These are phyloP conservation scores for Oreochromis tanganicae DNA, from an alignment of 2,113 vertebrate genomes.

Conservation along the genomic window DNA sequence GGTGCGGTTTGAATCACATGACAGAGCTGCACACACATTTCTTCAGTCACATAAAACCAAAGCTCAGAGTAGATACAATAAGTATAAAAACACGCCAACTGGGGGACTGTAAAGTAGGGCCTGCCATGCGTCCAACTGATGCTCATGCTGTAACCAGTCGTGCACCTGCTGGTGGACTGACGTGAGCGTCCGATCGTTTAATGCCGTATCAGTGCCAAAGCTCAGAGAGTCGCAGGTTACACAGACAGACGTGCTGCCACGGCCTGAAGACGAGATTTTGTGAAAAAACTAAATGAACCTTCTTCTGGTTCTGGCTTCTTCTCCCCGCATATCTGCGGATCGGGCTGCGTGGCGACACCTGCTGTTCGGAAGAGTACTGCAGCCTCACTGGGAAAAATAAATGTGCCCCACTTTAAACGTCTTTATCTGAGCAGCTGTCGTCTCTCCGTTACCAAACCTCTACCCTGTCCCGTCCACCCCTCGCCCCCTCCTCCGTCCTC, in stretches of 20 bases:
- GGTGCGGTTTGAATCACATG: not conserved
- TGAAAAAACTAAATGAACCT: not conserved
- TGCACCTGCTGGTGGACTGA: not conserved
- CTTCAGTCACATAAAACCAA: not conserved
- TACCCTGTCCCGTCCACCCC: constrained; percentile 3
- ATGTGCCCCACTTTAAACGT: not conserved
- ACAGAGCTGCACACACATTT: not conserved
- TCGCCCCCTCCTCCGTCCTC: constrained; percentile 5
- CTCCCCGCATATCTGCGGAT: fast-evolving
- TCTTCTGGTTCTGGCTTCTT: not conserved
- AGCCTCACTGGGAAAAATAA: not conserved
- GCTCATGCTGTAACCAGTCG: not conserved
- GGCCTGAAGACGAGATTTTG: not conserved
- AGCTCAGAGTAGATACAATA: not conserved
- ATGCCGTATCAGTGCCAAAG: not conserved
- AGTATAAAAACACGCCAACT: not conserved
- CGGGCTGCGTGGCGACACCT: not conserved
- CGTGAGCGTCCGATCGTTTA: not conserved
- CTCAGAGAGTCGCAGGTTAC: not conserved
- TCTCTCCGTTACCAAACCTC: constrained; percentile 24
- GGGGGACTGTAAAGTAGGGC: not conserved
- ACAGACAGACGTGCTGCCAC: not conserved
- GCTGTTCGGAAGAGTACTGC: not conserved
- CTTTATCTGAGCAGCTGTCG: constrained; percentile 22
- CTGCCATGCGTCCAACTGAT: not conserved